phyloP scores from a whole-genome alignment of 2,888 invertebrate species.

The Tiliacea citrago region DNA sequence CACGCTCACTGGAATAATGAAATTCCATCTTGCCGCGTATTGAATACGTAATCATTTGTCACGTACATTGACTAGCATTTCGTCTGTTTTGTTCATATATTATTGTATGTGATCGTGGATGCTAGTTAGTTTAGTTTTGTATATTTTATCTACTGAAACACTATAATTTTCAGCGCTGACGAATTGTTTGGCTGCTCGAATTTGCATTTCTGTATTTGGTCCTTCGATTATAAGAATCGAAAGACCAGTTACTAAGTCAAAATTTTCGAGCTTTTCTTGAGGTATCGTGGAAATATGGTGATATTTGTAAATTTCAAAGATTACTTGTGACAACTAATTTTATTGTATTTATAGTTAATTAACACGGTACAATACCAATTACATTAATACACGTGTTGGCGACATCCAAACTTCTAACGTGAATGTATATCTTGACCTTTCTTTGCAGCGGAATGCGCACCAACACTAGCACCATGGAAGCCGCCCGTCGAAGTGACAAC shows the following conservation, averaged over 20 bases:
- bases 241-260: background rate
- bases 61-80: slow-evolving; percentile 65
- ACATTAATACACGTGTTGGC: too few relatives aligned
- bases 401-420: background rate
- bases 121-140: background rate
- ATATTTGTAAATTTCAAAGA: background rate
- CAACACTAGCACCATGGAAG: slow-evolving; percentile 85
- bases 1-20: slow-evolving; percentile 71
- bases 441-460: slow-evolving; percentile 86
- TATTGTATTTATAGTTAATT: too few relatives aligned
- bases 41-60: slow-evolving; percentile 76
- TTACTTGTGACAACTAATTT: background rate
- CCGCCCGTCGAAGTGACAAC: slow-evolving; percentile 80
- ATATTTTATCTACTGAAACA: background rate
- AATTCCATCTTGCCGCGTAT: slow-evolving; percentile 70
- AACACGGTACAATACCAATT: too few relatives aligned
- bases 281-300: background rate
- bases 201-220: background rate
- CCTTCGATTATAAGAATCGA: background rate
- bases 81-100: slow-evolving; percentile 49
- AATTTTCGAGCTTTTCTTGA: background rate
- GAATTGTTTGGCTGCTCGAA: background rate
- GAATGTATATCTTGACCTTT: background rate
- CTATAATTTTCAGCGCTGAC: background rate
- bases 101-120: slow-evolving; percentile 2